Base-by-base conservation (phyloP, 2,113 vertebrate genomes). In the Corythoichthys intestinalis region DNA sequence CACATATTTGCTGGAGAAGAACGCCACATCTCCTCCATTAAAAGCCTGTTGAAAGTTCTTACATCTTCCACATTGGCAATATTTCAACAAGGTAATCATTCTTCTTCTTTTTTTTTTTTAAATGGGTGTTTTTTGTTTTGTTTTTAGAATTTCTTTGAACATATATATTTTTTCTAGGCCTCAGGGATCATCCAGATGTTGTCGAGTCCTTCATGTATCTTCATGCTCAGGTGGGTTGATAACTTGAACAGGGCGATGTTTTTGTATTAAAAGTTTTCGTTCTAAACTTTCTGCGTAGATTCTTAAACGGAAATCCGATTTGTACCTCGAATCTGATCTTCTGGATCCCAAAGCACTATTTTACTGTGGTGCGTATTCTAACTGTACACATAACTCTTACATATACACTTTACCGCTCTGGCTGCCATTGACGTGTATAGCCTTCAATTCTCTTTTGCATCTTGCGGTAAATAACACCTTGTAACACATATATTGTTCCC, bases 191-290 rank as follows among this genome's bases (percentile, higher is more conserved):
- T 93, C 97, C 97, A 85, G 97, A 99, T 91, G 94, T 98, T 90
- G 96, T 95, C 87, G 97, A 98, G 92, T 98, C 97, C 76, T 98
- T 99, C 90, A 96, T 99, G 97, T 93, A 95, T 91, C 95, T 99
- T 92, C 96, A 98, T 80, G 92, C 95, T 92, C 96, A 99, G 95
- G 97, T 98, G 86, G 89, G 93, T 93, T n/a, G 3, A 39, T 13
- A 6, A 1, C 53, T 76, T 88, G 86, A 88, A 34, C 11, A 11
- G 38, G 39, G 60, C 10, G 7, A 61, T 90, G 86, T 93, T 4
- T 47, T 35, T n/a, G 4, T 20, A 39, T 0, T 34, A 15, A 65
- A 54, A 54, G 20, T 17, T 15, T 52, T 3, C 10, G 4, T 1
- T 66, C 47, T 44, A 35, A 53, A 17, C 11, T 7, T 2, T 49